Base-by-base conservation (phyloP, 2,113 vertebrate genomes). In the Caranx ignobilis region DNA sequence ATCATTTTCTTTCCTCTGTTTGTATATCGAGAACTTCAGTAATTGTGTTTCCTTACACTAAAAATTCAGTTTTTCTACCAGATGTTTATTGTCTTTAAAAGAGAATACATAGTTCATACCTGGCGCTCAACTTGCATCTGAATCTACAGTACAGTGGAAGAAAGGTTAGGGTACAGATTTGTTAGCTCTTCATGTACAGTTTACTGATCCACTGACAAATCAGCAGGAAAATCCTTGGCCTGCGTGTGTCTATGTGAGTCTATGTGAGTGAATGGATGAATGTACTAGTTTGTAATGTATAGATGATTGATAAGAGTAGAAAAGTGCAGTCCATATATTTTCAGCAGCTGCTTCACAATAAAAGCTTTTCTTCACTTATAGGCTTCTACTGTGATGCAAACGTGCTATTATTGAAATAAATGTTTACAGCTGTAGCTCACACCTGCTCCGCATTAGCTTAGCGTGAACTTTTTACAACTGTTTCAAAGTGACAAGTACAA, bases 381-480 rank as follows among this genome's bases (percentile, higher is more conserved):
- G 48, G 48, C 26, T 45, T 63, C 64, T 37, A 63, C 21, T 71
- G 57, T 71, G 26, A 35, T 34, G n/a, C 41, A 62, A 67, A 61
- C 45, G 55, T 16, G 12, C 37, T 11, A 2, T 35, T 67, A 31
- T 72, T 72, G 5, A 60, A 65, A 10, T 66, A 12, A 62, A 66
- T 37, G 37, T 63, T 56, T 26, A 37, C 13, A 67, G 18, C 35
- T 74, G 55, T 21, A 59, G 26, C 7, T 32, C 48, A 57, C 37
- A 11, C 12, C 68, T 65, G 50, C 2, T 0, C 39, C 39, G 48
- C 52, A 34, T 21, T 56, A 9, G 39, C 31, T 35, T 18, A 18
- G 41, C 26, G 50, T 11, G 50, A 56, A 31, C 54, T 56, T 31
- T 26, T n/a, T 8, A 26, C 50, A 54, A 21, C 50, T 54, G 48